These are phyloP conservation scores for Andrena hattorfiana DNA, from an alignment of 2,888 invertebrate species.

Conservation along the genomic window DNA sequence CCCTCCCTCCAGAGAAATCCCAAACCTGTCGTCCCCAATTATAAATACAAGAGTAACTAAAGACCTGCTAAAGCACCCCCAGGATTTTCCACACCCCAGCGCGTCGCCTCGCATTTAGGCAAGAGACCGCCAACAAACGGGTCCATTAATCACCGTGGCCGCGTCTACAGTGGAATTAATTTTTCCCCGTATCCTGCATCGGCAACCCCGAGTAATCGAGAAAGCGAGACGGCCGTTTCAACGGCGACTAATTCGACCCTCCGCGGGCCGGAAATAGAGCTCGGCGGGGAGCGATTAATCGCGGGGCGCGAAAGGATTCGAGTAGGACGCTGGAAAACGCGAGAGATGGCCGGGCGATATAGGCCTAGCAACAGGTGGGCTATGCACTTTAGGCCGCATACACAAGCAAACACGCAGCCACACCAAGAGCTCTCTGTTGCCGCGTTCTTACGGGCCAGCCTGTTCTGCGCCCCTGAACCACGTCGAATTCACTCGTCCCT, in stretches of 20 bases:
- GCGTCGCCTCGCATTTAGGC: too few relatives aligned
- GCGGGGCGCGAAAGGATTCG: constrained; percentile 40
- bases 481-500: neutral
- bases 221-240: constrained; percentile 12
- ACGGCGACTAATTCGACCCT: constrained; percentile 51
- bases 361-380: constrained; percentile 81
- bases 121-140: too few relatives aligned
- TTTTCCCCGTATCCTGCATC: constrained; percentile 1
- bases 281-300: constrained; percentile 14
- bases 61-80: too few relatives aligned
- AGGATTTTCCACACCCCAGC: too few relatives aligned
- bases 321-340: constrained; percentile 53
- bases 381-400: constrained; percentile 67
- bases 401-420: constrained; percentile 20
- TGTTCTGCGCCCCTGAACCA: too few relatives aligned
- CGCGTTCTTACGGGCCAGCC: constrained; percentile 22
- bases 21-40: too few relatives aligned
- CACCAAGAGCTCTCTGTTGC: neutral
- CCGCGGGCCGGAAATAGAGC: constrained; percentile 53
- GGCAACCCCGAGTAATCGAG: neutral
- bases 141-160: constrained; percentile 18
- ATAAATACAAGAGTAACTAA: too few relatives aligned
- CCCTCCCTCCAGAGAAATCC: too few relatives aligned
- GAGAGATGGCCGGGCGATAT: constrained; percentile 58
- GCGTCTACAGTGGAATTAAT: constrained; percentile 6